Evolutionary conservation across 1,140 invertebrate species (phyloP).

Genomic region (Drosophila neocordata): DNA sequence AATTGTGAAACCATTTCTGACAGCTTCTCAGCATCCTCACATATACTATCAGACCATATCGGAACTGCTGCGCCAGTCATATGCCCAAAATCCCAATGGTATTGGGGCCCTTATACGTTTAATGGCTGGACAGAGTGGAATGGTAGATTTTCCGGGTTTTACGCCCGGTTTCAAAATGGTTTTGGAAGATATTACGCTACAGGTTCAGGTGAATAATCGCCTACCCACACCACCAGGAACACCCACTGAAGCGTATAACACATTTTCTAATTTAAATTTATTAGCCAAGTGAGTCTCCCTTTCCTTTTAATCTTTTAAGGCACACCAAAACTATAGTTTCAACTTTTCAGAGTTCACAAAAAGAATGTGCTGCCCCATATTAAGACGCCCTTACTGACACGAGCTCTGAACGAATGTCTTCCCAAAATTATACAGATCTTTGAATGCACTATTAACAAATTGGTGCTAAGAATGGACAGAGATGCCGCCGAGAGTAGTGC

Average conservation of each 20-base stretch:
- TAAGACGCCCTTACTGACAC: conserved; percentile 49
- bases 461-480: conserved; percentile 68
- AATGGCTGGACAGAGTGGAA: conserved; percentile 82
- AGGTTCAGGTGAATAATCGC: conserved; percentile 75
- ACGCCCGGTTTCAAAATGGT: conserved; percentile 83
- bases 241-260: conserved; percentile 68
- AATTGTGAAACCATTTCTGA: conserved; percentile 2
- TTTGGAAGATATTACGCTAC: conserved; percentile 73
- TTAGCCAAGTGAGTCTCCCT: conserved; percentile 55
- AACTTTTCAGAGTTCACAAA: conserved; percentile 66
- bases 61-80: conserved; percentile 66
- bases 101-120: conserved; percentile 84
- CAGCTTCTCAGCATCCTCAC: conserved; percentile 76
- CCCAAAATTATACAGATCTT: conserved; percentile 78
- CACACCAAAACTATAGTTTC: too few relatives aligned
- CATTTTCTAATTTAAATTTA: conserved; percentile 71
- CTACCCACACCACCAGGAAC: conserved; percentile 44
- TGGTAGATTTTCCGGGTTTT: conserved; percentile 83
- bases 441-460: conserved; percentile 70
- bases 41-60: conserved; percentile 81
- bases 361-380: conserved; percentile 59
- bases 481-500: conserved; percentile 41
- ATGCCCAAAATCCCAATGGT: conserved; percentile 58
- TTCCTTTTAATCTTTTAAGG: background rate
- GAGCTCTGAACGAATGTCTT: conserved; percentile 73